Evolutionary conservation across 2,797 vertebrate genomes (phyloP).

Genomic region (Notamacropus eugenii): DNA sequence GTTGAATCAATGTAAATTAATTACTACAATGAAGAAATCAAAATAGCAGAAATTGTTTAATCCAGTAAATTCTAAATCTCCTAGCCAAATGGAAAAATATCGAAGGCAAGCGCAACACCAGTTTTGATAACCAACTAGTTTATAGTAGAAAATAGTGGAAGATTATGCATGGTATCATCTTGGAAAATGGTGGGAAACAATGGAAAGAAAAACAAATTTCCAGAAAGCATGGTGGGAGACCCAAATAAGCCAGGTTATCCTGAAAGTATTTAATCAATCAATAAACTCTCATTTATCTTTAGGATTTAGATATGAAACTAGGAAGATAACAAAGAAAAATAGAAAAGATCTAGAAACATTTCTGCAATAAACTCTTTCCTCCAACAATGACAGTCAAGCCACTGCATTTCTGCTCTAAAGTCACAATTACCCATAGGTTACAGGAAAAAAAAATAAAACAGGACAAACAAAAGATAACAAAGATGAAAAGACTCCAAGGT

Average conservation of each 20-base stretch:
- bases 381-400: background rate
- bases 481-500: background rate
- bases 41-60: background rate
- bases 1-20: background rate
- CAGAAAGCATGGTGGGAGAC: background rate
- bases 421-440: background rate
- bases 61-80: background rate
- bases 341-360: background rate
- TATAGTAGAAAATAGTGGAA: background rate
- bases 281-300: background rate
- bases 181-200: background rate
- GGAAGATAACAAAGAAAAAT: background rate
- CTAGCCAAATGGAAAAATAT: background rate
- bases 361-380: background rate
- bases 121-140: background rate
- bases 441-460: background rate
- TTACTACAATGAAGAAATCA: background rate
- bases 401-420: background rate
- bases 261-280: background rate
- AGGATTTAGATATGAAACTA: background rate
- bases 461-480: background rate
- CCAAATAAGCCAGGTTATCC: background rate
- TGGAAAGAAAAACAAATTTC: background rate
- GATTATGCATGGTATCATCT: background rate
- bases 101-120: background rate